phyloP scores from a whole-genome alignment of 1,140 invertebrate species.

The Trichonephila clavipes region DNA sequence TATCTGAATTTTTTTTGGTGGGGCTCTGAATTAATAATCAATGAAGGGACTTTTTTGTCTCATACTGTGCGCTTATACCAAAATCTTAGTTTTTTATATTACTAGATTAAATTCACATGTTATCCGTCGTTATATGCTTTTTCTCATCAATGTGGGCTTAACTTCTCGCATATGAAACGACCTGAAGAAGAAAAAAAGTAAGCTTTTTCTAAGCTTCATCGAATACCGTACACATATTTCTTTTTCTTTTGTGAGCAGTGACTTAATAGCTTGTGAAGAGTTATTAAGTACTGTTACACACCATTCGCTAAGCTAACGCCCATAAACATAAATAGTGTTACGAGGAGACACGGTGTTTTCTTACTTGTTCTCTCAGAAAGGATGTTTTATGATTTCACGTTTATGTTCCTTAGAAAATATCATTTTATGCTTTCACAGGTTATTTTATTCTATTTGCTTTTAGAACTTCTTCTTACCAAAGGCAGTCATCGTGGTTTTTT shows the following conservation, averaged over 20 bases:
- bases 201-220: neutral
- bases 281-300: neutral
- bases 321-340: neutral
- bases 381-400: neutral
- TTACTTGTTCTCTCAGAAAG: neutral
- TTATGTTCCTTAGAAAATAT: neutral
- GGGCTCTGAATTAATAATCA: too few species aligned
- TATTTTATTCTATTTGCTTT: conserved; percentile 1
- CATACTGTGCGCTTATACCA: too few species aligned
- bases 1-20: too few species aligned
- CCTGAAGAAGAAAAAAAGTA: neutral
- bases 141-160: too few species aligned
- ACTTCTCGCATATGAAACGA: too few species aligned
- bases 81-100: too few species aligned
- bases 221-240: neutral
- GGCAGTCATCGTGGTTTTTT: neutral
- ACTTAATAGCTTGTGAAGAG: conserved; percentile 16
- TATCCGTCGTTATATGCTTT: too few species aligned
- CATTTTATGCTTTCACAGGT: neutral
- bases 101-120: too few species aligned
- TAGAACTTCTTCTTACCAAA: neutral
- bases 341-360: neutral
- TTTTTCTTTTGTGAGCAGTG: neutral
- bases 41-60: too few species aligned
- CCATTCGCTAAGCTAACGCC: neutral